Evolutionary conservation across 2,113 vertebrate genomes (phyloP).

Genomic region (Petromus typicus): DNA sequence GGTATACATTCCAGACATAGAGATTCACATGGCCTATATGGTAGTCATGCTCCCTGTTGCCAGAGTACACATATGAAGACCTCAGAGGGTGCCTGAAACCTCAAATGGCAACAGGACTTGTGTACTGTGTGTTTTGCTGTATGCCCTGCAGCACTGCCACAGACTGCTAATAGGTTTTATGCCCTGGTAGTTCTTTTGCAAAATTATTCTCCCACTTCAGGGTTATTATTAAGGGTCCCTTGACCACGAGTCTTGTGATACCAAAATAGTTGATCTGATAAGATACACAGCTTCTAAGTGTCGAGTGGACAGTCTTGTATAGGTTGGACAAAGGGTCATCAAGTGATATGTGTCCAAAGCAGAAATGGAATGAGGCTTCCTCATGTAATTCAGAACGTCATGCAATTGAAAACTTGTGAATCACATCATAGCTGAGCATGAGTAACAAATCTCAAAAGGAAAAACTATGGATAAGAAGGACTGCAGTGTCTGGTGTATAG

Average conservation of each 20-base stretch:
- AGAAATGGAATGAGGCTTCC: neutral
- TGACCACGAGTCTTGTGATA: neutral
- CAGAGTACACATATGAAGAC: neutral
- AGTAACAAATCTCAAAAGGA: neutral
- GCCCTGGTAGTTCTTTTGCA: neutral
- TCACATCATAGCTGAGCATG: neutral
- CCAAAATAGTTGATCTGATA: neutral
- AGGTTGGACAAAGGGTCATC: neutral
- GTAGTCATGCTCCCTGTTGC: fast-evolving
- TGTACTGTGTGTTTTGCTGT: neutral
- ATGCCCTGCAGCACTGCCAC: neutral
- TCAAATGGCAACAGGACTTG: neutral
- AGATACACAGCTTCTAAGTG: neutral
- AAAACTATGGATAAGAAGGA: neutral
- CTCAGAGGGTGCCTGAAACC: neutral
- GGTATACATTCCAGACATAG: neutral
- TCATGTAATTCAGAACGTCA: neutral
- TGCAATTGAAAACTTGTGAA: neutral
- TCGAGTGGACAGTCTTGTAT: neutral
- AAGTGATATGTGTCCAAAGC: neutral
- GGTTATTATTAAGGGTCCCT: neutral
- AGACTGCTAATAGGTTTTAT: neutral
- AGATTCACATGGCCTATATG: neutral
- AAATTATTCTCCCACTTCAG: neutral
- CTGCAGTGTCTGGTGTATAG: neutral